These are phyloP conservation scores for Drosophila suzukii DNA, from an alignment of 1,140 invertebrate species.

Conservation along the genomic window DNA sequence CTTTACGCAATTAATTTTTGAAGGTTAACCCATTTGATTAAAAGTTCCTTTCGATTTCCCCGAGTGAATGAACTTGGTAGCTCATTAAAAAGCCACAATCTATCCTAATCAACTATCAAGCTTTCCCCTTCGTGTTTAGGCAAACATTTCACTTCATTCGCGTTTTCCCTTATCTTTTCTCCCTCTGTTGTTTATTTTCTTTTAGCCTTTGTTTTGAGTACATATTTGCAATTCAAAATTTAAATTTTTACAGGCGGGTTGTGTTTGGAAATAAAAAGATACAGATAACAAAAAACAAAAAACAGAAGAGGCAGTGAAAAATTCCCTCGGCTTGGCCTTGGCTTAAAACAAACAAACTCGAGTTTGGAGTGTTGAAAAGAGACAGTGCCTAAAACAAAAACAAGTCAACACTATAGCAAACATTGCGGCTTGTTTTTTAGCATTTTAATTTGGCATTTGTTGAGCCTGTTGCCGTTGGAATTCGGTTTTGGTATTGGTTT, in stretches of 20 bases:
- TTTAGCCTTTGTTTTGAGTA: constrained; percentile 10
- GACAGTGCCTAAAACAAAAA: not conserved
- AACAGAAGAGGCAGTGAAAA: constrained; percentile 27
- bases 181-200: not conserved
- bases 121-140: constrained; percentile 43
- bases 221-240: constrained; percentile 39
- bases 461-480: constrained; percentile 22
- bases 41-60: constrained; percentile 36
- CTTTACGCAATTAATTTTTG: not conserved
- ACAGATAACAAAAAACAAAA: constrained; percentile 12
- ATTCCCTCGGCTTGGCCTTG: constrained; percentile 46
- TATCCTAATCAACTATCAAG: constrained; percentile 21
- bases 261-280: constrained; percentile 2
- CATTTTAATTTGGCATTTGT: constrained; percentile 62
- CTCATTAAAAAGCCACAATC: constrained; percentile 24
- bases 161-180: constrained; percentile 19
- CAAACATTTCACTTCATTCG: constrained; percentile 16
- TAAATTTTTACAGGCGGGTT: constrained; percentile 25
- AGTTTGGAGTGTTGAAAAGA: constrained; percentile 7
- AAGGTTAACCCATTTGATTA: not conserved
- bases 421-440: constrained; percentile 60
- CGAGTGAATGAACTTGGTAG: constrained; percentile 39
- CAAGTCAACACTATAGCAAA: constrained; percentile 28
- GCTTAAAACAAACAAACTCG: constrained; percentile 40
- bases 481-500: not conserved